Conservation (phyloP, 2,888 invertebrate species). For the Ellobium chinense region DNA sequence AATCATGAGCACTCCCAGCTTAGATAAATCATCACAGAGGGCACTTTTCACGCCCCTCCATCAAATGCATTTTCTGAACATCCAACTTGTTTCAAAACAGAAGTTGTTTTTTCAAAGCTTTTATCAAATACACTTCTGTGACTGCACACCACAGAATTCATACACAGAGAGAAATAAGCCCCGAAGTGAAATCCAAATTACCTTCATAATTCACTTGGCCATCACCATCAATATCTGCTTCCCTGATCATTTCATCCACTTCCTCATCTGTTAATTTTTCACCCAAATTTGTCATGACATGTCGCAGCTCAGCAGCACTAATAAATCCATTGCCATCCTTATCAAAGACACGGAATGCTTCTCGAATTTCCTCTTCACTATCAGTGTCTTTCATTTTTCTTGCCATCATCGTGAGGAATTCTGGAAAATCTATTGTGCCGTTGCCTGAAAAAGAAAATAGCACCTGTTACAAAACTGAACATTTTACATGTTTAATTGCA, state of each 20-base stretch:
- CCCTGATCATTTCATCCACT: slow-evolving; percentile 52
- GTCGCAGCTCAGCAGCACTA: slow-evolving; percentile 52
- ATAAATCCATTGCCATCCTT: slow-evolving; percentile 54
- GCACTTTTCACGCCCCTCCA: no score
- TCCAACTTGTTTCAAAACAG: no score
- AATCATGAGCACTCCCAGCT: no score
- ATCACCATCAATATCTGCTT: slow-evolving; percentile 53
- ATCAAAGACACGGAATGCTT: slow-evolving; percentile 53
- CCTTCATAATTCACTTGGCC: slow-evolving; percentile 53
- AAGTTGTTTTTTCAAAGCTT: no score
- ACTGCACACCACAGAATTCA: no score
- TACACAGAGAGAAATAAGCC: no score
- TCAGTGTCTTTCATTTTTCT: slow-evolving; percentile 50
- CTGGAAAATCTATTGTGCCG: slow-evolving; percentile 53
- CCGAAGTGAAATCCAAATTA: no score
- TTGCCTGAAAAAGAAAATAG: slow-evolving; percentile 45
- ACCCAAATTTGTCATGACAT: slow-evolving; percentile 53
- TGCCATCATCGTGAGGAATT: slow-evolving; percentile 51
- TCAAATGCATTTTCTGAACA: no score
- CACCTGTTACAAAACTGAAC: no score
- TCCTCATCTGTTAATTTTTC: slow-evolving; percentile 53
- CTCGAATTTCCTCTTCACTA: slow-evolving; percentile 47
- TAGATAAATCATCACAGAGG: no score
- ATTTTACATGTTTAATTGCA: no score
- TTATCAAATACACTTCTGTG: no score